These are phyloP conservation scores for Eurystomus gularis DNA, from an alignment of 2,113 vertebrate species.

Conservation along the genomic window DNA sequence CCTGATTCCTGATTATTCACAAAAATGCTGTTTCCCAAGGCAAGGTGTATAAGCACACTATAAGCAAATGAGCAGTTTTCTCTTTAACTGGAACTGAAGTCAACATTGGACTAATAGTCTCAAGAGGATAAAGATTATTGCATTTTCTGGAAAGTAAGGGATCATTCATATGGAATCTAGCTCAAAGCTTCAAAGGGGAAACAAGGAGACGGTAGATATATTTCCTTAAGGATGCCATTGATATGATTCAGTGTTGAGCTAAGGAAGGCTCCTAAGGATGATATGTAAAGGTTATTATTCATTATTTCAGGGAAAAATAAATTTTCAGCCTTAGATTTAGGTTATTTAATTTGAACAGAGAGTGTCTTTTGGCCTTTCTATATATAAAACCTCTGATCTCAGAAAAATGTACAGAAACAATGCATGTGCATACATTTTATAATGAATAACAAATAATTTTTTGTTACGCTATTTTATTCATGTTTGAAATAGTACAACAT, in stretches of 20 bases:
- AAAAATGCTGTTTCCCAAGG: not conserved
- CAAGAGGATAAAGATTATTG: not conserved
- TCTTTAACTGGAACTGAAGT: not conserved
- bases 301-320: not conserved
- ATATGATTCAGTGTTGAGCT: not conserved
- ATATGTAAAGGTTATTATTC: not conserved
- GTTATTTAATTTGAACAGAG: not conserved
- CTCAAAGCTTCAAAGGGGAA: not conserved
- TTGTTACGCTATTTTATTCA: not conserved
- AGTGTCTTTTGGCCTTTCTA: not conserved
- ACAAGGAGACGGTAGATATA: not conserved
- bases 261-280: not conserved
- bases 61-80: not conserved
- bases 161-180: not conserved
- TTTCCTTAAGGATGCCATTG: not conserved
- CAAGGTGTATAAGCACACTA: not conserved
- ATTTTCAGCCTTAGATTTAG: not conserved
- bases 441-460: not conserved
- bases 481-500: not conserved
- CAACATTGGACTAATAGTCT: not conserved
- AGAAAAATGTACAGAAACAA: not conserved
- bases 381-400: not conserved
- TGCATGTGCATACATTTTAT: not conserved
- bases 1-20: not conserved
- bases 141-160: not conserved